Conservation (phyloP, 2,797 vertebrate genomes). For the Myotis pilosus region DNA sequence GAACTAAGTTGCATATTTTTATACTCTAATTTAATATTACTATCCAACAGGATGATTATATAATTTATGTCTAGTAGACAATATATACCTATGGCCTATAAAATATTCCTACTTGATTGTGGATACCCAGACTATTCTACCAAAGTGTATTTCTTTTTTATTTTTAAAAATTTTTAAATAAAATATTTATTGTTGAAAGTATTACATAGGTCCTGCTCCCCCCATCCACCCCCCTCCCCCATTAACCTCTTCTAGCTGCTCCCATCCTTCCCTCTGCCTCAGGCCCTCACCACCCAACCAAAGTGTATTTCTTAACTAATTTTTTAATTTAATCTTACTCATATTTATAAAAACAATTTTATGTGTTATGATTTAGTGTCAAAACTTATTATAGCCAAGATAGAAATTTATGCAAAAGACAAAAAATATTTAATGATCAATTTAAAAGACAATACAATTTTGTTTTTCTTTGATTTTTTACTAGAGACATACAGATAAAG, state of each 20-base stretch:
- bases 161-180: background rate
- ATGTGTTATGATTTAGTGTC: background rate
- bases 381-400: background rate
- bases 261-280: too few species aligned
- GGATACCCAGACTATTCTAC: background rate
- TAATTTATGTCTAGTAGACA: background rate
- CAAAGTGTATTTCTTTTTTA: background rate
- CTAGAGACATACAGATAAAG: background rate
- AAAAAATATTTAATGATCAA: background rate
- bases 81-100: background rate
- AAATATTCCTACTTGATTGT: background rate
- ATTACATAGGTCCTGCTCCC: too few species aligned
- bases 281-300: background rate
- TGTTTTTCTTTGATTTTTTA: background rate
- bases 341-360: background rate
- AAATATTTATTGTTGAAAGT: too few species aligned
- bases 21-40: background rate
- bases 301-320: background rate
- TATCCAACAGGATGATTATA: background rate
- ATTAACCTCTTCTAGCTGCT: too few species aligned
- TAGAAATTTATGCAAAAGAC: background rate
- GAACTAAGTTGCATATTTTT: background rate
- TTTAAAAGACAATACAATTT: background rate
- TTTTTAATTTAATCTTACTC: conserved; percentile 17
- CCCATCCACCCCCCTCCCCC: too few species aligned